Percentiles rank a stretch among this genome's conserved stretches.
Evolutionary conservation across 2,113 vertebrate genomes (phyloP).

Genomic region (Steatornis caripensis): DNA sequence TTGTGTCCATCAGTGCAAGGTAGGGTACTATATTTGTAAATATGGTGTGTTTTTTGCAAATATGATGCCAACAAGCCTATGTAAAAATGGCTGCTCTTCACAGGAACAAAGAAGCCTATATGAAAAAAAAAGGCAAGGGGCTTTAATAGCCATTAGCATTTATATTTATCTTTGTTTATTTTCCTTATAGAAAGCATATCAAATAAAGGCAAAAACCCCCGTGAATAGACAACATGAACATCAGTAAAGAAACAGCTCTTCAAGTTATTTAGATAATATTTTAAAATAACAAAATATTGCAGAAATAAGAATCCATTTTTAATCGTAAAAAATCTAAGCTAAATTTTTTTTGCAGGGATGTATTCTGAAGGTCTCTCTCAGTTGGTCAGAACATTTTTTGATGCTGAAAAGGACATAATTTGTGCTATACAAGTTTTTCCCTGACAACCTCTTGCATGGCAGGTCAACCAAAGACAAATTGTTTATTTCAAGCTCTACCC

Average conservation of each 20-base stretch:
- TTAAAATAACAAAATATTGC: background rate
- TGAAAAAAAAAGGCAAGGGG: background rate
- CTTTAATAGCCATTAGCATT: background rate
- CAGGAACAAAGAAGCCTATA: background rate
- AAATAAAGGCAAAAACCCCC: background rate
- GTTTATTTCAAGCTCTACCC: background rate
- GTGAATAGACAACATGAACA: background rate
- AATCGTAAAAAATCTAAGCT: background rate
- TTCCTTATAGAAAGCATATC: background rate
- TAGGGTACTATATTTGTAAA: background rate
- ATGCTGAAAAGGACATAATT: background rate
- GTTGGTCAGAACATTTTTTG: background rate
- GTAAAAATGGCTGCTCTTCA: background rate
- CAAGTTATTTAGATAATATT: background rate
- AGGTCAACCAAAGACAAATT: background rate
- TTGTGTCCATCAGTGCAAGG: background rate
- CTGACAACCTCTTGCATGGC: background rate
- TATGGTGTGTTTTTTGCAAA: background rate
- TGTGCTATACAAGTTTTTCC: background rate
- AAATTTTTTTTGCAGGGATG: background rate
- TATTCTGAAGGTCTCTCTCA: background rate
- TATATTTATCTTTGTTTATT: background rate
- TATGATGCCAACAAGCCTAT: background rate
- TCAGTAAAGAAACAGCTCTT: background rate
- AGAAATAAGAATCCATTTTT: background rate